Percentiles rank a stretch among this genome's conserved stretches.
These are phyloP conservation scores for Oenanthe oenanthe DNA, from an alignment of 2,113 vertebrate genomes.

Conservation along the genomic window DNA sequence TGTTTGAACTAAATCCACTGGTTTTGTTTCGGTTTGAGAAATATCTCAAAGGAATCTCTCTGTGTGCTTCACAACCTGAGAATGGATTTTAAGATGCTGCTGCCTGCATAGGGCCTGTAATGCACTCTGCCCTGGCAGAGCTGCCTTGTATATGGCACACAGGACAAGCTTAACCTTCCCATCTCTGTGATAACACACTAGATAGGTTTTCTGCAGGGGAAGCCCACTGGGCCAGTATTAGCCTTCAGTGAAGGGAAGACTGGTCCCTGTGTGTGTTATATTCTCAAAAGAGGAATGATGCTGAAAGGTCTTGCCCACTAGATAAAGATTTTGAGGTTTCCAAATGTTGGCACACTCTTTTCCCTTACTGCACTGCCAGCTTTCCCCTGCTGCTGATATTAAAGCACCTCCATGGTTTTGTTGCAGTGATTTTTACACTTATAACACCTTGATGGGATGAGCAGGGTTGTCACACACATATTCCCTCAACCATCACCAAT, in stretches of 20 bases:
- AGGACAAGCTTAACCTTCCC: neutral
- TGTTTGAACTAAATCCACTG: neutral
- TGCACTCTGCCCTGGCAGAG: neutral
- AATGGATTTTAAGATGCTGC: neutral
- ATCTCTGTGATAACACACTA: neutral
- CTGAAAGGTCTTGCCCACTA: neutral
- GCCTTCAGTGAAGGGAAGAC: neutral
- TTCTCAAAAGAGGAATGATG: neutral
- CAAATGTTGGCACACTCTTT: neutral
- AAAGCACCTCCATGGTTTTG: neutral
- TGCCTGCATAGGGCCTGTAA: neutral
- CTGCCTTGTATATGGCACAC: neutral
- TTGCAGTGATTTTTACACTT: rapidly evolving
- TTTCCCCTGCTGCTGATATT: neutral
- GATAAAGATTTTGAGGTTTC: neutral
- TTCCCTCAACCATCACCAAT: neutral
- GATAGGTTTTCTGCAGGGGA: neutral
- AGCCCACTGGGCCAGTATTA: neutral
- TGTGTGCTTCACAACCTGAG: neutral
- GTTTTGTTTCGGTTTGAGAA: neutral
- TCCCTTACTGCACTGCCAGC: neutral
- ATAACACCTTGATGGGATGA: neutral
- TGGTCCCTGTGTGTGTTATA: neutral
- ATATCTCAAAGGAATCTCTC: neutral
- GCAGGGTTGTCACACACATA: neutral